These are phyloP conservation scores for Nipponia nippon DNA, from an alignment of 2,113 vertebrate genomes.

Conservation along the genomic window DNA sequence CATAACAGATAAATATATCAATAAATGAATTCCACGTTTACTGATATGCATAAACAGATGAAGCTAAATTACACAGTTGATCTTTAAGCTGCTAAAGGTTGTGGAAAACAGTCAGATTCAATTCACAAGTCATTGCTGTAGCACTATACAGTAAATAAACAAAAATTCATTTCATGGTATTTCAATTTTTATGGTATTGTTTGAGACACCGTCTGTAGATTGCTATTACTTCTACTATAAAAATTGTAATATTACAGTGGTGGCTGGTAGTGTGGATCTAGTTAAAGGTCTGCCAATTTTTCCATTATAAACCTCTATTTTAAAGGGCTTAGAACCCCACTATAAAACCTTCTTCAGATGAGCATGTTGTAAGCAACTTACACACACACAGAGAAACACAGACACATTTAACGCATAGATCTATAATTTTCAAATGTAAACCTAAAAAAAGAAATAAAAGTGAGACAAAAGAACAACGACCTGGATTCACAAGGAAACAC, in stretches of 20 bases:
- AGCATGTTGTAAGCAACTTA: background rate
- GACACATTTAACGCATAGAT: background rate
- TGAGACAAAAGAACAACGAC: background rate
- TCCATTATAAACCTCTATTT: background rate
- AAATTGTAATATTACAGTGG: background rate
- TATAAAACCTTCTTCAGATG: background rate
- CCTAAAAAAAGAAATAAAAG: background rate
- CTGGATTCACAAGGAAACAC: background rate
- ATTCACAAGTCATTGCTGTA: background rate
- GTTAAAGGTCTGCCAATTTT: constrained; percentile 18
- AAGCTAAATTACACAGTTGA: background rate
- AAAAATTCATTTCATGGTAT: constrained; percentile 59
- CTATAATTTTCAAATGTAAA: background rate
- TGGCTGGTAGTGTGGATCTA: background rate
- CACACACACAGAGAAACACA: background rate
- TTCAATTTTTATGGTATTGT: constrained; percentile 40
- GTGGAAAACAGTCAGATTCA: background rate
- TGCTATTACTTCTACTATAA: constrained; percentile 15
- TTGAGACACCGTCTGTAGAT: background rate
- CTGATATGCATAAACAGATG: background rate
- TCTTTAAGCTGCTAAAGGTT: background rate
- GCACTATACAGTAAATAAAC: constrained; percentile 14
- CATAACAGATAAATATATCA: background rate
- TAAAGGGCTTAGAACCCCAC: background rate
- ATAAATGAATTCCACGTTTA: background rate